phyloP scores from a whole-genome alignment of 2,888 invertebrate genomes.

The Metellina segmentata region DNA sequence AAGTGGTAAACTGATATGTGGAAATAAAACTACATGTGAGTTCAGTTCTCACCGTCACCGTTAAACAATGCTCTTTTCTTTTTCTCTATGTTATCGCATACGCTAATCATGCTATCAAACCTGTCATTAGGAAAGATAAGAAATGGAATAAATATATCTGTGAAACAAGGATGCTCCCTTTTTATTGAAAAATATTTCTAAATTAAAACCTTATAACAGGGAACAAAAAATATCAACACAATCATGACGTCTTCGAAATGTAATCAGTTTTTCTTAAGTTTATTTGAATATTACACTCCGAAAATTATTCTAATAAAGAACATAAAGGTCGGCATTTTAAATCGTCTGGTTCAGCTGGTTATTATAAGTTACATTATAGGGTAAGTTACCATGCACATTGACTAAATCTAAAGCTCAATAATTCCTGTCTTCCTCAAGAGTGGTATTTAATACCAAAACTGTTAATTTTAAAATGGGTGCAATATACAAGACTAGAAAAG shows the following conservation, averaged over 20 bases:
- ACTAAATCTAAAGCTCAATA: too few relatives aligned
- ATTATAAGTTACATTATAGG: slow-evolving; percentile 82
- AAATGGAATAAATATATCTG: slow-evolving; percentile 30
- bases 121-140: slow-evolving; percentile 22
- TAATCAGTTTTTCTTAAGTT: slow-evolving; percentile 39
- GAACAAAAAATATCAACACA: background rate
- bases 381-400: slow-evolving; percentile 78
- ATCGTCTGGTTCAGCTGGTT: slow-evolving; percentile 81
- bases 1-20: background rate
- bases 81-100: background rate
- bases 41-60: background rate
- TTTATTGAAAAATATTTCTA: background rate
- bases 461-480: too few relatives aligned
- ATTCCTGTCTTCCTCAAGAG: too few relatives aligned
- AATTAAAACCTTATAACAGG: background rate
- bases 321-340: slow-evolving; percentile 82
- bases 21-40: background rate
- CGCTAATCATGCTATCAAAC: background rate
- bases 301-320: slow-evolving; percentile 82
- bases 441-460: too few relatives aligned
- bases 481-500: too few relatives aligned
- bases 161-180: background rate
- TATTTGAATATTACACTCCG: slow-evolving; percentile 73
- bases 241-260: slow-evolving; percentile 48
- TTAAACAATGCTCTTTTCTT: background rate